Percentiles rank a stretch among this genome's conserved stretches.
These are phyloP conservation scores for Acanthiza pusilla DNA, from an alignment of 2,797 vertebrate genomes.

Conservation along the genomic window DNA sequence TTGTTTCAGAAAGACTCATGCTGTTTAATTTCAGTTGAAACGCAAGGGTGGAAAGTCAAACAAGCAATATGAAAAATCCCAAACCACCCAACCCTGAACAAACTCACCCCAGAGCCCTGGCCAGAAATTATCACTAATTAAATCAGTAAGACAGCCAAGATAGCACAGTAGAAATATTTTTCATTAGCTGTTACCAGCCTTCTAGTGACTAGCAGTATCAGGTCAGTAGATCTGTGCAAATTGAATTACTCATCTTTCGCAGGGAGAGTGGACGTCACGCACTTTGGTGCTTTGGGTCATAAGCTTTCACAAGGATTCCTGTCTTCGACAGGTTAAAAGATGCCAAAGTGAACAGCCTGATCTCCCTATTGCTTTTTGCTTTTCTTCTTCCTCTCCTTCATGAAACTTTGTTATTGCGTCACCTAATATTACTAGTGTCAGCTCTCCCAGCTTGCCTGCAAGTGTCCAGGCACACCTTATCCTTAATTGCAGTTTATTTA, in stretches of 20 bases:
- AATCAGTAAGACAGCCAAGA: not conserved
- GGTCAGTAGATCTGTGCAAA: not conserved
- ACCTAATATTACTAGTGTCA: not conserved
- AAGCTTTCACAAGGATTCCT: not conserved
- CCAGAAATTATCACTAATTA: not conserved
- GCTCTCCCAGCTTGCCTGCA: not conserved
- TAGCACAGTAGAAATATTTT: not conserved
- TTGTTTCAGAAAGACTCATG: accelerated
- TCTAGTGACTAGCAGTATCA: not conserved
- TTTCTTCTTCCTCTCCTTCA: not conserved
- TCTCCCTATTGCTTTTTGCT: not conserved
- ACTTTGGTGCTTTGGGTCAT: not conserved
- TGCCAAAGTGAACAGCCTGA: not conserved
- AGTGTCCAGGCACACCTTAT: not conserved
- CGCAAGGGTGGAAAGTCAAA: not conserved
- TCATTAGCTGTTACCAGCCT: not conserved
- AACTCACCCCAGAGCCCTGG: accelerated
- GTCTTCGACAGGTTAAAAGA: not conserved
- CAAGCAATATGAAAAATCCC: not conserved
- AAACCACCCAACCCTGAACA: not conserved
- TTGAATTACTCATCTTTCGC: not conserved
- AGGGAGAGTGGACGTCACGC: accelerated
- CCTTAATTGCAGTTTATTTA: not conserved
- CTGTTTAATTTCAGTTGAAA: not conserved
- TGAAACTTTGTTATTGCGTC: not conserved